Conservation (phyloP, 2,113 vertebrate genomes). For the Onychorhynchus coronatus region DNA sequence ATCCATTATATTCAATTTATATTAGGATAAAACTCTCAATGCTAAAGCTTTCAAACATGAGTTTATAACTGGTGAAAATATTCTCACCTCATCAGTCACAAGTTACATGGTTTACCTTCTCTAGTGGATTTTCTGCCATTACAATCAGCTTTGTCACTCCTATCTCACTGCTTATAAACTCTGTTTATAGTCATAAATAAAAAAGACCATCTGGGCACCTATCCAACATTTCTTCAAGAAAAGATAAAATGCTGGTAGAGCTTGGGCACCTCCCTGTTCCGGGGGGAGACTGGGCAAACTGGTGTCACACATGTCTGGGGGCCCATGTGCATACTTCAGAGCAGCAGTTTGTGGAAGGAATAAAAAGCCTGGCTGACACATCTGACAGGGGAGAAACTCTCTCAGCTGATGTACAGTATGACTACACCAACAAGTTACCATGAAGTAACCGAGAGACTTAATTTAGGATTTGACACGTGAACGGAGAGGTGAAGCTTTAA, state of each 20-base stretch:
- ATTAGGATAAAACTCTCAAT: background rate
- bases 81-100: slow-evolving; percentile 34
- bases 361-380: background rate
- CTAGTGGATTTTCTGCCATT: slow-evolving; percentile 2
- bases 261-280: background rate
- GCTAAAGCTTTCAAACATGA: background rate
- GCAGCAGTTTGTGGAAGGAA: background rate
- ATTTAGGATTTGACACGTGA: slow-evolving; percentile 52
- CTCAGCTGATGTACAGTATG: background rate
- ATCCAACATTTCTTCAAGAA: background rate
- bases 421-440: background rate
- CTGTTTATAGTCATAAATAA: background rate
- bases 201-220: background rate
- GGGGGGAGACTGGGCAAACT: background rate
- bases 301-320: background rate
- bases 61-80: background rate
- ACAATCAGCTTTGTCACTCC: slow-evolving; percentile 6
- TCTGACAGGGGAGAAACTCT: background rate
- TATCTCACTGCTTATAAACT: background rate
- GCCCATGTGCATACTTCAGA: background rate
- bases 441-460: background rate
- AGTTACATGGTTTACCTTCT: slow-evolving; percentile 19
- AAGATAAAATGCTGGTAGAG: background rate
- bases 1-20: background rate
- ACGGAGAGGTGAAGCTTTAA: slow-evolving; percentile 53